Base-by-base conservation (phyloP, 1,140 invertebrate species). In the Drosophila pectinifera region DNA sequence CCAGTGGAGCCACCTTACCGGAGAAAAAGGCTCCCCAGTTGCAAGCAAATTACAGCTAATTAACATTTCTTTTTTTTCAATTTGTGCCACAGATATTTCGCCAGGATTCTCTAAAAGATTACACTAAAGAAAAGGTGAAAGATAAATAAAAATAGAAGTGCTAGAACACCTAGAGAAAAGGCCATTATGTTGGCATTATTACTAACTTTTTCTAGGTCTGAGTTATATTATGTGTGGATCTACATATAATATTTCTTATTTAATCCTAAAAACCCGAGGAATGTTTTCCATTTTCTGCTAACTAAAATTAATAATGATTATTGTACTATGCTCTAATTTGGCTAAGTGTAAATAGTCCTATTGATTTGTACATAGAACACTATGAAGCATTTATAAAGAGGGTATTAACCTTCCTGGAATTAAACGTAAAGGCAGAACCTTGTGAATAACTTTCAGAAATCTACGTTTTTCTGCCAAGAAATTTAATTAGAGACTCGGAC, bases 1-100 rank as follows among this genome's bases (percentile, higher is more conserved):
- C 48, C 58, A 55, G 49, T 36, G 31, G 51, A 43, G 72, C 24
- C 43, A 20, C 45, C 16, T 7, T 49, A 16, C 6, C 38, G 10
- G 16, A 31, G 48, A 20, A 8, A 8, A 31, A 22, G 16, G 34
- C 26, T 39, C 34, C 36, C 48, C 28, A 49, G 61, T 55, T 65
- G 51, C 63, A 70, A 70, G 80, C 77, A 89, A 80, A 84, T 90
- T 84, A 84, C 65, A 56, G 54, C 65, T 89, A 89, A 89, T 89
- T 89, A 84, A 89, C 80, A 89, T 89, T 78, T 70, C 43, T 86
- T 86, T 86, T 80, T 88, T 85, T 89, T 88, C 80, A 89, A 89
- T 89, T 88, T 88, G 62, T 68, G 63, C 43, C 51, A 45, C 48
- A 73, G 63, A 81, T 81, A 64, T 65, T 85, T 80, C 16, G 43